A percentile compares a stretch with the other conserved stretches of the same genome.
Conservation (phyloP, 2,113 vertebrate genomes). For the Myocastor coypus region DNA sequence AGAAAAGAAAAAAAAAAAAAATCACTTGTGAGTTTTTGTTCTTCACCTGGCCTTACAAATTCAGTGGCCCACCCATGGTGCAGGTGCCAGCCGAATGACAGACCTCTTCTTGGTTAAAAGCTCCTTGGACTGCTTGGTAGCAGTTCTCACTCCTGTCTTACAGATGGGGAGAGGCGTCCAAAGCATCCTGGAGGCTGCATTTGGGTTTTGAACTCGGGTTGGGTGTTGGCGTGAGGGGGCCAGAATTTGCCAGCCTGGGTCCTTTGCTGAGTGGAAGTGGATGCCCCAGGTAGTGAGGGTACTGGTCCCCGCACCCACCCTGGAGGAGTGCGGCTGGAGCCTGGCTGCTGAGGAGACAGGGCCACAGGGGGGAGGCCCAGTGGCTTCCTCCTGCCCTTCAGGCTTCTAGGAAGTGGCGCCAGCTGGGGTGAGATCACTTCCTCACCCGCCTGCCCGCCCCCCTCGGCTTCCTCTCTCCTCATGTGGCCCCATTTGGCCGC, state of each 20-base stretch:
- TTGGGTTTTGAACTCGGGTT: background rate
- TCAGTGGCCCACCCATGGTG: background rate
- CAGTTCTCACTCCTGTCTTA: background rate
- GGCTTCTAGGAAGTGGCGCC: slow-evolving; percentile 83
- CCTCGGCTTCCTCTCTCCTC: slow-evolving; percentile 71
- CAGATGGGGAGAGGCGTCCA: slow-evolving; percentile 29
- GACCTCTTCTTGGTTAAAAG: background rate
- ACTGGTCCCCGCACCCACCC: background rate
- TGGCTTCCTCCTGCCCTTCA: slow-evolving; percentile 78
- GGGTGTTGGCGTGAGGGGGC: background rate
- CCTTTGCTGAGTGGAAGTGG: background rate
- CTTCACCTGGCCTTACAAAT: background rate
- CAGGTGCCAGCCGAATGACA: background rate
- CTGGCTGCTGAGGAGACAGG: slow-evolving; percentile 35
- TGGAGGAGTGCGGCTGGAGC: background rate
- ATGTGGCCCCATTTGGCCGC: slow-evolving; percentile 66
- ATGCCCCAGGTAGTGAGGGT: background rate
- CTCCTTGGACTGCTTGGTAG: background rate
- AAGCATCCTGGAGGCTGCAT: background rate
- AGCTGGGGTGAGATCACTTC: slow-evolving; percentile 82
- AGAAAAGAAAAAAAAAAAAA: background rate
- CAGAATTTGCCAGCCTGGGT: background rate
- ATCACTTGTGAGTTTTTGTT: background rate
- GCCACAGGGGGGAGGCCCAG: slow-evolving; percentile 62
- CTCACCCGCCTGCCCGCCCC: slow-evolving; percentile 69